A percentile compares a stretch with the other conserved stretches of the same genome.
These are phyloP conservation scores for Tapirus terrestris DNA, from an alignment of 2,113 vertebrate genomes.

Conservation along the genomic window DNA sequence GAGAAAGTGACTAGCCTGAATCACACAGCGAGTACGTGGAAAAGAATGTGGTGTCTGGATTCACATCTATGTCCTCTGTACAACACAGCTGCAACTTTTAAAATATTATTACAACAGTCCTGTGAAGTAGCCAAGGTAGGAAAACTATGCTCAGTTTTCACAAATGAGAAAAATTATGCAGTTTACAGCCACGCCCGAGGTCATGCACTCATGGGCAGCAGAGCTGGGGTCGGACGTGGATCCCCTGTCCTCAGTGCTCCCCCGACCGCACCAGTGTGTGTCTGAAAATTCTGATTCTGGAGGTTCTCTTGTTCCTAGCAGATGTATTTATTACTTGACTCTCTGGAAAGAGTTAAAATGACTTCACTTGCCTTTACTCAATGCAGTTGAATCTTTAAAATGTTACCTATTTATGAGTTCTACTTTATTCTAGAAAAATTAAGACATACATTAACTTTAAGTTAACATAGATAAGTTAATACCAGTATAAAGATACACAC, in stretches of 20 bases:
- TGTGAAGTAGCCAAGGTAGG: neutral
- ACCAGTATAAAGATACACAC: neutral
- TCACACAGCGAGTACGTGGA: neutral
- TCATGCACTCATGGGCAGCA: neutral
- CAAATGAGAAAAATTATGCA: slow-evolving; percentile 15
- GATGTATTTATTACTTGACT: slow-evolving; percentile 15
- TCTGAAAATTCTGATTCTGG: neutral
- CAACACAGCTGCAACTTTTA: neutral
- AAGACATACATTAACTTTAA: slow-evolving; percentile 33
- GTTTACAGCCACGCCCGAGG: neutral
- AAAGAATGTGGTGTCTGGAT: neutral
- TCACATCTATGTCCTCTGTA: neutral
- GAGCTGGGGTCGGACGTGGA: neutral
- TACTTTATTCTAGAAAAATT: slow-evolving; percentile 37
- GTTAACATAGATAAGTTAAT: neutral
- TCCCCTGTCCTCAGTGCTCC: neutral
- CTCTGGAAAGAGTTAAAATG: slow-evolving; percentile 20
- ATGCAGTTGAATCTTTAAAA: neutral
- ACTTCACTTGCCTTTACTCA: slow-evolving; percentile 15
- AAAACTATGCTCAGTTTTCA: neutral
- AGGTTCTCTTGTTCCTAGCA: neutral
- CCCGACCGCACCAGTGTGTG: too few relatives aligned
- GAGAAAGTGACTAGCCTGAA: neutral
- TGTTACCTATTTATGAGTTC: neutral
- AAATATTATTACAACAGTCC: neutral